Conservation (phyloP, 2,797 vertebrate species). For the Oreochromis mossambicus region DNA sequence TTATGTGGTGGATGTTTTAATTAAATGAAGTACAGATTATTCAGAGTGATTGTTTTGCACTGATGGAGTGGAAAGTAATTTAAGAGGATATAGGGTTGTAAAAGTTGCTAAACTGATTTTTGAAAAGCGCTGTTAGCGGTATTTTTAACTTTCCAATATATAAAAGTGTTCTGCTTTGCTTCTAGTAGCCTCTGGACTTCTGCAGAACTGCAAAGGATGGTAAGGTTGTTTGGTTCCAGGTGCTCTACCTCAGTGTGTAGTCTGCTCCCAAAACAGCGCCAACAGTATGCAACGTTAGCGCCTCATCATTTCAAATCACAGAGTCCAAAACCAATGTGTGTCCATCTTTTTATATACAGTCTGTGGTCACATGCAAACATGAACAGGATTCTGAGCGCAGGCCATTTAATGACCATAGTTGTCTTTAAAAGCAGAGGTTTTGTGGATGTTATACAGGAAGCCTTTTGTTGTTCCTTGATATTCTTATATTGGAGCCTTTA, state of each 20-base stretch:
- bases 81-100: background rate
- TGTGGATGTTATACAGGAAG: background rate
- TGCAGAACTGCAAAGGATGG: background rate
- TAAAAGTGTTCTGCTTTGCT: background rate
- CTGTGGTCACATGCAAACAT: background rate
- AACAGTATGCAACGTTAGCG: accelerated
- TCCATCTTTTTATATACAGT: background rate
- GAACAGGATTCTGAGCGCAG: background rate
- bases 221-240: background rate
- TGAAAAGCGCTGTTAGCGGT: background rate
- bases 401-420: background rate
- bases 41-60: background rate
- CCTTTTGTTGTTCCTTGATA: background rate
- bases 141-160: background rate
- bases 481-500: background rate
- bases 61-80: background rate
- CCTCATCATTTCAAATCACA: background rate
- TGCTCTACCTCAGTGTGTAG: accelerated
- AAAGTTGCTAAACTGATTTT: background rate
- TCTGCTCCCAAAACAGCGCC: background rate
- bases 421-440: background rate
- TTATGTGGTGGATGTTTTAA: background rate
- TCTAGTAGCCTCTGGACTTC: accelerated
- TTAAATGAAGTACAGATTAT: background rate
- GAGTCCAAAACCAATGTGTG: background rate